Evolutionary conservation across 2,113 vertebrate species (phyloP), one percentile per base, ranked within the genome.

Genomic region (Rhinogobius similis): DNA sequence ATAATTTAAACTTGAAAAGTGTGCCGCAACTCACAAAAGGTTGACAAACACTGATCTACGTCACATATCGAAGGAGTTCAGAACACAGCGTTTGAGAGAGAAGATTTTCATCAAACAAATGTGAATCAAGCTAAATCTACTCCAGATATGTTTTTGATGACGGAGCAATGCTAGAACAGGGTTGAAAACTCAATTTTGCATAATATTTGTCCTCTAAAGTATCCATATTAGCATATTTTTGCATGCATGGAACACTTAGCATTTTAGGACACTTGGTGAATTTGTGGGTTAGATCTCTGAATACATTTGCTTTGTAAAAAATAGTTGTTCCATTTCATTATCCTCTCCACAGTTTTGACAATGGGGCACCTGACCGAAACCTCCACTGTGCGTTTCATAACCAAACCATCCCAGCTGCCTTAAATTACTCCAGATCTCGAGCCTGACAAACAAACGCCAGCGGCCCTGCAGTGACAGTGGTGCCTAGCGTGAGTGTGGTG

Each of bases 361-460:
- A 21, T 21, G 20, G n/a, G 6, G 18, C 46, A 21, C 20, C 21
- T 1, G 20, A n/a, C 39, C 38, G 38, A 39, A 39, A 8, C 38
- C 38, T 39, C 38, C 4, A 1, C 27, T 62, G 29, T 61, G 58
- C 16, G 11, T 38, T 38, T 62, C 10, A 38, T 27, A 29, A 32
- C 59, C 4, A 63, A 63, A 41, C 11, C 62, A 41, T 41, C 21
- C 20, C 62, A 41, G 36, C 3, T 1, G 62, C 58, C 78, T 41
- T 39, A 73, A 55, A 74, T 70, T 68, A 69, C 53, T 56, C n/a
- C 12, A 48, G 29, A 62, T 62, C 72, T 27, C 73, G 65, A 65
- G 24, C 24, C 18, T 62, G 53, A 62, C 48, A 74, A 75, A 75
- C 55, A 77, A 62, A 67, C 23, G 53, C 20, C 36, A 64, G 24